A percentile compares a stretch with the other conserved stretches of the same genome.
Conservation (phyloP, 64 coral and sea anemone species). For the Trachythela sp. region DNA sequence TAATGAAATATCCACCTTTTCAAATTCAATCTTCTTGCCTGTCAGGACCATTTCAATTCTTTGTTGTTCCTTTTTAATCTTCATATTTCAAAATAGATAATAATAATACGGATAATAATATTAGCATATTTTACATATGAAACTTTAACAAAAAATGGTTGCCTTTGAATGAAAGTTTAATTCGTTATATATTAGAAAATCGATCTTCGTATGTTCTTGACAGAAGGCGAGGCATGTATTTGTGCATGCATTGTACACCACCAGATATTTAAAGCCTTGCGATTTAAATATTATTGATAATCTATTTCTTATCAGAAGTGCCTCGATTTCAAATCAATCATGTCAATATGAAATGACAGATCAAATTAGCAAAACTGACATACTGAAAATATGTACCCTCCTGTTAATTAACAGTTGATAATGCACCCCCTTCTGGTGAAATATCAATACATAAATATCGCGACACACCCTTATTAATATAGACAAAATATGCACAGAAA, state of each 20-base stretch:
- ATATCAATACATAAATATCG: not conserved
- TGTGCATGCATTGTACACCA: not conserved
- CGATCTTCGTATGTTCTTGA: too few species aligned
- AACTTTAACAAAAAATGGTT: too few species aligned
- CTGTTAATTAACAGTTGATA: too few species aligned
- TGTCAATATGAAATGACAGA: not conserved
- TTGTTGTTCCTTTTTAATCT: constrained; percentile 80
- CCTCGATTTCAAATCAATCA: too few species aligned
- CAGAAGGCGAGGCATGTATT: too few species aligned
- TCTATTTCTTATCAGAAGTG: too few species aligned
- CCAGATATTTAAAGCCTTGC: not conserved
- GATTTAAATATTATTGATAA: not conserved
- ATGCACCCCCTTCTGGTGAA: too few species aligned
- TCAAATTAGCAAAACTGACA: not conserved
- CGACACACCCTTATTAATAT: not conserved
- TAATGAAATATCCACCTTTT: constrained; percentile 55
- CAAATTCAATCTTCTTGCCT: constrained; percentile 58
- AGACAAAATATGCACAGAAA: not conserved
- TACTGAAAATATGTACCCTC: not conserved
- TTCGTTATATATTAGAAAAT: not conserved
- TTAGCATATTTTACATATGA: not conserved
- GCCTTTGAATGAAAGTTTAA: too few species aligned
- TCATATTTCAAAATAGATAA: not conserved
- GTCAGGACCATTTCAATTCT: constrained; percentile 57
- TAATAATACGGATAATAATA: not conserved